Percentiles rank a stretch among this genome's conserved stretches.
Evolutionary conservation across 2,888 invertebrate genomes (phyloP).

Genomic region (Melieria picta): DNA sequence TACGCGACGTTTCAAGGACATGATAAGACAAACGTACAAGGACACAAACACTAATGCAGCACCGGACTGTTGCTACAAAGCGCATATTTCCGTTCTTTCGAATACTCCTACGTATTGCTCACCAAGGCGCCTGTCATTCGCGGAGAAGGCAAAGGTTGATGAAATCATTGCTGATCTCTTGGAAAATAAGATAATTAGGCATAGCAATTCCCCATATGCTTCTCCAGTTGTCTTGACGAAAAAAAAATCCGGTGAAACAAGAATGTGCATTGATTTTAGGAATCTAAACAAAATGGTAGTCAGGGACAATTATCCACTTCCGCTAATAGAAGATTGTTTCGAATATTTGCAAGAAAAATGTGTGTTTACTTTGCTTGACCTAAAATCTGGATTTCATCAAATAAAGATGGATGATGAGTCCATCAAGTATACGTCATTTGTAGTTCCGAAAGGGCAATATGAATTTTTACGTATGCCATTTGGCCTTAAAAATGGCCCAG

Average conservation of each 20-base stretch:
- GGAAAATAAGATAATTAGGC: constrained; percentile 33
- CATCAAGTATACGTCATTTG: constrained; percentile 44
- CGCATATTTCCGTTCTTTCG: too few species aligned
- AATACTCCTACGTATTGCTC: constrained; percentile 14
- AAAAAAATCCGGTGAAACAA: constrained; percentile 30
- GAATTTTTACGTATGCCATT: constrained; percentile 35
- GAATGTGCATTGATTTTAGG: constrained; percentile 15
- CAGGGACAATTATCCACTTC: constrained; percentile 36
- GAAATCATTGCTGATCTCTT: constrained; percentile 37
- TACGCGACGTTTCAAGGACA: not conserved
- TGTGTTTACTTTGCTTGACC: constrained; percentile 42
- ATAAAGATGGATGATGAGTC: constrained; percentile 41
- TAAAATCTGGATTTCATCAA: constrained; percentile 46
- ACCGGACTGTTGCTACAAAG: too few species aligned
- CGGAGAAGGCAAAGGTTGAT: constrained; percentile 28
- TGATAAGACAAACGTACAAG: not conserved
- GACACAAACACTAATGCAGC: too few species aligned
- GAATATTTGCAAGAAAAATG: constrained; percentile 39
- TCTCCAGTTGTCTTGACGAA: constrained; percentile 36
- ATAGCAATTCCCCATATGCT: constrained; percentile 39
- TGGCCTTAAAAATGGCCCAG: constrained; percentile 35
- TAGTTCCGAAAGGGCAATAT: constrained; percentile 45
- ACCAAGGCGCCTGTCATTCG: constrained; percentile 33
- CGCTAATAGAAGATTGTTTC: constrained; percentile 38
- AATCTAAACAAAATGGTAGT: constrained; percentile 9